Percentiles rank a stretch among this genome's conserved stretches.
Evolutionary conservation across 2,797 vertebrate species (phyloP).

Genomic region (Diplodus sargus): DNA sequence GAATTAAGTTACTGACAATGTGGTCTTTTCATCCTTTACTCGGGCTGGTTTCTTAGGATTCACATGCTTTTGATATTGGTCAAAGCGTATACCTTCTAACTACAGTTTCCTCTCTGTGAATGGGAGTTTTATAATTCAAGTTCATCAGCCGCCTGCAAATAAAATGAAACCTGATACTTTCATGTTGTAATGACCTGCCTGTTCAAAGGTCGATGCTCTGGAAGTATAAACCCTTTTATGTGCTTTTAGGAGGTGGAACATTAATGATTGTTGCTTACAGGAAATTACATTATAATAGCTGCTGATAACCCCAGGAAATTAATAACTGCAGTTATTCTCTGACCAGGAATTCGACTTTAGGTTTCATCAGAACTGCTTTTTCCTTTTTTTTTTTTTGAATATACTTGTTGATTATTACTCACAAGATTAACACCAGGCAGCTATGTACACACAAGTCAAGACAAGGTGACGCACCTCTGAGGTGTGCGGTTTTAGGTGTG

Average conservation of each 20-base stretch:
- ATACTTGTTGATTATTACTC: neutral
- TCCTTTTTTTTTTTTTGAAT: neutral
- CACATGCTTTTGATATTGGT: neutral
- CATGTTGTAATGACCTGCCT: neutral
- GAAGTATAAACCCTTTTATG: slow-evolving; percentile 4
- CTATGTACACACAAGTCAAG: neutral
- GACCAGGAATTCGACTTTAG: neutral
- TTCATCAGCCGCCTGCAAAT: slow-evolving; percentile 28
- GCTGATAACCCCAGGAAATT: neutral
- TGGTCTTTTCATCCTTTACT: neutral
- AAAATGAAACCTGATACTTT: slow-evolving; percentile 21
- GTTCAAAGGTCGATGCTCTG: slow-evolving; percentile 47
- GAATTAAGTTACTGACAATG: slow-evolving; percentile 21
- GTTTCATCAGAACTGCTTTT: neutral
- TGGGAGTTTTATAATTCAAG: slow-evolving; percentile 8
- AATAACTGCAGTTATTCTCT: neutral
- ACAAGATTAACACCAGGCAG: neutral
- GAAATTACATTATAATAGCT: neutral
- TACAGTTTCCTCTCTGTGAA: neutral
- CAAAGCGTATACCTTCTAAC: no score
- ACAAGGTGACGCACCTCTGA: neutral
- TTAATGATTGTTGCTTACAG: neutral
- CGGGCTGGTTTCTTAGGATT: neutral
- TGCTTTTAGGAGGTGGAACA: neutral
- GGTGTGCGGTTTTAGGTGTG: neutral